Evolutionary conservation across 2,888 invertebrate genomes (phyloP).

Genomic region (Ornithoptera alexandrae): DNA sequence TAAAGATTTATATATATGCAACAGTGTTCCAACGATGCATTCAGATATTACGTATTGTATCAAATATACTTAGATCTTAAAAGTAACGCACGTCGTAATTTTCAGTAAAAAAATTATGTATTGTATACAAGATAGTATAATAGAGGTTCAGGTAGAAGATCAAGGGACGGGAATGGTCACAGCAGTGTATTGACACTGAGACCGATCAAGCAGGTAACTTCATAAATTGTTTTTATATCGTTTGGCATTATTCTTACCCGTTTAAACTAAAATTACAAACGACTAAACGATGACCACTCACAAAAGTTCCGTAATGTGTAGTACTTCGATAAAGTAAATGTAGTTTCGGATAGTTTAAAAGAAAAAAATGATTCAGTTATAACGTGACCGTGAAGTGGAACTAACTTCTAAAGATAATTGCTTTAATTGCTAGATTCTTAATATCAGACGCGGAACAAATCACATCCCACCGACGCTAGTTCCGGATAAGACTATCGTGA

Average conservation of each 20-base stretch:
- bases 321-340: conserved; percentile 22
- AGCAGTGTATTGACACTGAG: conserved; percentile 18
- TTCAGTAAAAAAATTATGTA: conserved; percentile 13
- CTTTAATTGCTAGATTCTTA: conserved; percentile 60
- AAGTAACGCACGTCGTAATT: conserved; percentile 17
- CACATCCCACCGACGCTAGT: conserved; percentile 45
- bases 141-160: conserved; percentile 20
- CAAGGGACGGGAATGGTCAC: conserved; percentile 18
- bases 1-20: conserved; percentile 3
- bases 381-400: conserved; percentile 63
- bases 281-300: background rate
- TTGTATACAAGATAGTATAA: conserved; percentile 11
- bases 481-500: conserved; percentile 60
- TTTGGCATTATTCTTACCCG: background rate
- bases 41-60: background rate
- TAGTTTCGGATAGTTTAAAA: conserved; percentile 34
- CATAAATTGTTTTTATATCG: background rate
- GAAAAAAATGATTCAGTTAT: conserved; percentile 36
- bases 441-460: conserved; percentile 63
- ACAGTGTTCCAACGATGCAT: conserved; percentile 15
- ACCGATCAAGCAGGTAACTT: conserved; percentile 10
- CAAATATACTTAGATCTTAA: background rate
- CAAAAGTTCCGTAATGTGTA: background rate
- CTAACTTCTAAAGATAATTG: conserved; percentile 56
- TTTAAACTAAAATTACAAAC: background rate